These are phyloP conservation scores for Drosophila nikananu DNA, from an alignment of 1,140 invertebrate genomes.

Conservation along the genomic window DNA sequence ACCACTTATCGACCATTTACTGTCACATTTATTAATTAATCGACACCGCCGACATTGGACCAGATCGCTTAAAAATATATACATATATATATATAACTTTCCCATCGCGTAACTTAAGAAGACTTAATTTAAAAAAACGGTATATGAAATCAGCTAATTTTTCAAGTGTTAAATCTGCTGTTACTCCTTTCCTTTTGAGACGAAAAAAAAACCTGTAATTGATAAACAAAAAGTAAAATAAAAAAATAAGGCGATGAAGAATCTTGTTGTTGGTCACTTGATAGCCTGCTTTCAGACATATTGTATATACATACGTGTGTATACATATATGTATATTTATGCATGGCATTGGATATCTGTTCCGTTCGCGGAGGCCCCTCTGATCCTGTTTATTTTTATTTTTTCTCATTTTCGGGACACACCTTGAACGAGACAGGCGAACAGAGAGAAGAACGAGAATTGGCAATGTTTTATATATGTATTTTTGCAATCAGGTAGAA, in stretches of 20 bases:
- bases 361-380: constrained; percentile 56
- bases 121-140: constrained; percentile 71
- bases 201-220: constrained; percentile 42
- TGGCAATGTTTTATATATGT: constrained; percentile 17
- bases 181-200: constrained; percentile 47
- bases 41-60: constrained; percentile 41
- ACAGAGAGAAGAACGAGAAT: constrained; percentile 11
- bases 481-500: constrained; percentile 43
- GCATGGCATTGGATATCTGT: constrained; percentile 44
- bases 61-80: constrained; percentile 22
- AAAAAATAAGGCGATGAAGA: constrained; percentile 17
- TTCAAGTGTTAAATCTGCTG: constrained; percentile 77
- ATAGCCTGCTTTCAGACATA: constrained; percentile 17
- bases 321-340: not conserved
- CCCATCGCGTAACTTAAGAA: constrained; percentile 72
- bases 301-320: too few species aligned
- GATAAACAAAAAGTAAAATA: constrained; percentile 25
- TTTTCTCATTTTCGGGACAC: constrained; percentile 33
- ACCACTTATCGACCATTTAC: constrained; percentile 77
- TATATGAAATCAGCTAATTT: constrained; percentile 61
- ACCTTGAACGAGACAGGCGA: constrained; percentile 29
- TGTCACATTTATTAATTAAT: constrained; percentile 83
- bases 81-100: constrained; percentile 37
- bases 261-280: constrained; percentile 48
- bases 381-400: constrained; percentile 50